phyloP scores from a whole-genome alignment of 2,888 invertebrate genomes.

The Platycheirus albimanus region DNA sequence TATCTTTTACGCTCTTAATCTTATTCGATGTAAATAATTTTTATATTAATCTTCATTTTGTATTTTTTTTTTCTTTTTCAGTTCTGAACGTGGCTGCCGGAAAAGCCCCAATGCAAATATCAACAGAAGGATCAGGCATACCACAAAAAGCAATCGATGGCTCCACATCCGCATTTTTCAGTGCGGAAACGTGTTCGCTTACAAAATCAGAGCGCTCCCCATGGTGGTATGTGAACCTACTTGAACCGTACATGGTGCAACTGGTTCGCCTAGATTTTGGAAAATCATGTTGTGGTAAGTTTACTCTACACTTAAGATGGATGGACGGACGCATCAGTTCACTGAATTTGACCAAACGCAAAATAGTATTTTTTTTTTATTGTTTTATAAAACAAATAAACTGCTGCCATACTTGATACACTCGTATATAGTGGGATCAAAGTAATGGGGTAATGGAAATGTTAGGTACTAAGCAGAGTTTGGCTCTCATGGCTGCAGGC shows the following conservation, averaged over 20 bases:
- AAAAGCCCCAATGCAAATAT: constrained; percentile 97
- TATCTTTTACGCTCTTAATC: not conserved
- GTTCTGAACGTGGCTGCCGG: constrained; percentile 97
- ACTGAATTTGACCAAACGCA: not conserved
- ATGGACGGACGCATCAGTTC: not conserved
- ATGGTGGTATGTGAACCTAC: constrained; percentile 97
- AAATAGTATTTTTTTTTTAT: not conserved
- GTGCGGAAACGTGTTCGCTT: constrained; percentile 92
- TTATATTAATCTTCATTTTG: constrained; percentile 9
- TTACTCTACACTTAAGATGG: not conserved
- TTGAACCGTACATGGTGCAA: constrained; percentile 98
- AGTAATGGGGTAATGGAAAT: no score
- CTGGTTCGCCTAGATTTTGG: constrained; percentile 95
- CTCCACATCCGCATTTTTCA: constrained; percentile 92
- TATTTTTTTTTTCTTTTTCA: constrained; percentile 82
- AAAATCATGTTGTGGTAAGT: constrained; percentile 94
- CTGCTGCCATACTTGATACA: no score
- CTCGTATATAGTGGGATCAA: constrained; percentile 9
- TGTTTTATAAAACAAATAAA: no score
- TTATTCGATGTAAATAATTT: not conserved
- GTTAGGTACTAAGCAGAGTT: no score
- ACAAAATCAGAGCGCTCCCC: constrained; percentile 92
- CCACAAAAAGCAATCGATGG: constrained; percentile 96
- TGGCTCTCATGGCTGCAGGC: constrained; percentile 29
- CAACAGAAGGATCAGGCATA: constrained; percentile 91